phyloP scores from a whole-genome alignment of 2,113 vertebrate species.

The Nothoprocta perdicaria region DNA sequence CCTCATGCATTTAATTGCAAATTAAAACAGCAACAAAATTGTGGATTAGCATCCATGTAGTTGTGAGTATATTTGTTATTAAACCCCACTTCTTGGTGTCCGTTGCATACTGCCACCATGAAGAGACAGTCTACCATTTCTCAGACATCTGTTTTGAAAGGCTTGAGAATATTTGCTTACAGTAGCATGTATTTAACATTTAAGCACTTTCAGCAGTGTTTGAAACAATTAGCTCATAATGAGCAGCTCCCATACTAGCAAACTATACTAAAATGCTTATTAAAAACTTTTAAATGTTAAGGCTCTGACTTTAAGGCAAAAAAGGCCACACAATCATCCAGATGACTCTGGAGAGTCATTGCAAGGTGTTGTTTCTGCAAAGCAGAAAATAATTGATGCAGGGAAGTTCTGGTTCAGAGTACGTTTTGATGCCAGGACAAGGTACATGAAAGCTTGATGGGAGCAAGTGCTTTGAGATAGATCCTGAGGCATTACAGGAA shows the following conservation, averaged over 20 bases:
- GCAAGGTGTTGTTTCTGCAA: slow-evolving; percentile 16
- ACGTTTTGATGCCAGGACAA: background rate
- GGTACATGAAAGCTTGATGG: background rate
- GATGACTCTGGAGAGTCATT: background rate
- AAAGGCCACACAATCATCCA: slow-evolving; percentile 18
- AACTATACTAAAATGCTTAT: slow-evolving; percentile 54
- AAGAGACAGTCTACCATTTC: slow-evolving; percentile 38
- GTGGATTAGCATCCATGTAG: background rate
- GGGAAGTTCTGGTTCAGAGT: background rate
- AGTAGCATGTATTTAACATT: slow-evolving; percentile 62
- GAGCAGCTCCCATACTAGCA: slow-evolving; percentile 51
- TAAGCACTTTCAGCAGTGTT: slow-evolving; percentile 70
- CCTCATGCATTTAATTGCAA: background rate
- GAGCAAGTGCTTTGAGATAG: background rate
- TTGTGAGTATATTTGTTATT: slow-evolving; percentile 4
- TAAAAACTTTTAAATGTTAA: slow-evolving; percentile 59
- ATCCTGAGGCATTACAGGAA: background rate
- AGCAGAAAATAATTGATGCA: slow-evolving; percentile 27
- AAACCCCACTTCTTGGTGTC: slow-evolving; percentile 1
- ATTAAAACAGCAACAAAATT: background rate
- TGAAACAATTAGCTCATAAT: slow-evolving; percentile 70
- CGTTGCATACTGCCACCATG: slow-evolving; percentile 7
- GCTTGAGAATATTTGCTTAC: slow-evolving; percentile 62
- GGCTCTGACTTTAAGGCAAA: slow-evolving; percentile 23
- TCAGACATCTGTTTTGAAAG: slow-evolving; percentile 55